Percentiles rank a stretch among this genome's conserved stretches.
These are phyloP conservation scores for Protobothrops flavoviridis DNA, from an alignment of 2,113 vertebrate genomes.

Conservation along the genomic window DNA sequence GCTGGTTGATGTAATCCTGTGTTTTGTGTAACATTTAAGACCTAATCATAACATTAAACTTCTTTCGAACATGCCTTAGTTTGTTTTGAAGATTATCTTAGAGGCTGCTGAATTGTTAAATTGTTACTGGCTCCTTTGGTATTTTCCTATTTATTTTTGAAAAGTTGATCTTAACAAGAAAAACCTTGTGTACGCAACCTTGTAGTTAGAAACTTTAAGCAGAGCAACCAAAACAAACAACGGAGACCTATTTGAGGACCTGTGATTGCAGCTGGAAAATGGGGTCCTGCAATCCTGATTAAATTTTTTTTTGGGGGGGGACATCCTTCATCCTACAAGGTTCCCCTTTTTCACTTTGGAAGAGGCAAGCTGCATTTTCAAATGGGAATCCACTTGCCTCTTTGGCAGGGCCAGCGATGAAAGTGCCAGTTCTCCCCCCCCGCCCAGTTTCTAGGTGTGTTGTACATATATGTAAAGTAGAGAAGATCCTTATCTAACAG, in stretches of 20 bases:
- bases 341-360: background rate
- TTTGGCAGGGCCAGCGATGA: background rate
- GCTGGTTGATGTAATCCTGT: background rate
- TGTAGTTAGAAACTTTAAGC: background rate
- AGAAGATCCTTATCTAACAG: background rate
- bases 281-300: background rate
- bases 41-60: background rate
- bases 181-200: background rate
- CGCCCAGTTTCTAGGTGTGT: background rate
- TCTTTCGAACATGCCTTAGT: rapidly evolving
- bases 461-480: background rate
- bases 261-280: background rate
- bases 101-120: rapidly evolving
- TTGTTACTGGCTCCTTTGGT: background rate
- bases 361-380: background rate
- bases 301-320: background rate
- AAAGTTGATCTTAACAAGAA: background rate
- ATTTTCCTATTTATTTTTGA: background rate
- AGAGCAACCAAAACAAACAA: background rate
- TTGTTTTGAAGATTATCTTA: rapidly evolving
- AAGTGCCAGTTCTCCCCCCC: background rate
- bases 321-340: background rate
- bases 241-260: background rate
- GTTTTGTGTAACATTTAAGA: background rate
- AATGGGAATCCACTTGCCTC: background rate